A percentile compares a stretch with the other conserved stretches of the same genome.
Conservation (phyloP, 1,140 invertebrate species). For the Cryptotermes secundus region DNA sequence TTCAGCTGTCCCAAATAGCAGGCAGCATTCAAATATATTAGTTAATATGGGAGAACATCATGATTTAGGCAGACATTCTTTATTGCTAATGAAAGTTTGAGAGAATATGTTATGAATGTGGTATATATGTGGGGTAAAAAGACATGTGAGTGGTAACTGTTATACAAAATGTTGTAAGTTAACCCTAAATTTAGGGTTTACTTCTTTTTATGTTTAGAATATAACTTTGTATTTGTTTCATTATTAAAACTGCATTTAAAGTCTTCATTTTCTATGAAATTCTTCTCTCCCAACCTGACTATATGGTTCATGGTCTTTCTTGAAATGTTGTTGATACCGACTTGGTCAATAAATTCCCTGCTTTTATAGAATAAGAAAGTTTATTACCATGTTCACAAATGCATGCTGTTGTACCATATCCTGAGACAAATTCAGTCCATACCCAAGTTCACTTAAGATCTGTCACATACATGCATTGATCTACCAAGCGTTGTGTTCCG, state of each 20-base stretch:
- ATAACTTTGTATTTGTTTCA: slow-evolving; percentile 9
- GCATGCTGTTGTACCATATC: too few relatives aligned
- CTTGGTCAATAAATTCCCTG: too few relatives aligned
- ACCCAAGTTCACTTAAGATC: too few relatives aligned
- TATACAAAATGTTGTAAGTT: not conserved
- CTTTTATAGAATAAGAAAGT: too few relatives aligned
- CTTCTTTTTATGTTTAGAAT: not conserved
- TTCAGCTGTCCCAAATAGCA: not conserved
- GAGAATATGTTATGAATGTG: not conserved
- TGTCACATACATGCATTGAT: too few relatives aligned
- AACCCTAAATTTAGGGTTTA: not conserved
- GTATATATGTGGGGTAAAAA: not conserved
- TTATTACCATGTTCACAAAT: too few relatives aligned
- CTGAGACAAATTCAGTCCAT: too few relatives aligned
- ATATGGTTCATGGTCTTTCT: too few relatives aligned
- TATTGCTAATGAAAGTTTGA: not conserved
- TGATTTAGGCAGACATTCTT: not conserved
- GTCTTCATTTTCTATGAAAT: too few relatives aligned
- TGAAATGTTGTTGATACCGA: too few relatives aligned
- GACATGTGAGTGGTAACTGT: not conserved
- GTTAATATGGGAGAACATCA: not conserved
- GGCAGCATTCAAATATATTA: not conserved
- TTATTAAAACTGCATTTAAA: not conserved
- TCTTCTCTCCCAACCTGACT: too few relatives aligned
- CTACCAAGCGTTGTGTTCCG: too few relatives aligned